Evolutionary conservation across 2,888 invertebrate genomes (phyloP).

Genomic region (Adela reaumurella): DNA sequence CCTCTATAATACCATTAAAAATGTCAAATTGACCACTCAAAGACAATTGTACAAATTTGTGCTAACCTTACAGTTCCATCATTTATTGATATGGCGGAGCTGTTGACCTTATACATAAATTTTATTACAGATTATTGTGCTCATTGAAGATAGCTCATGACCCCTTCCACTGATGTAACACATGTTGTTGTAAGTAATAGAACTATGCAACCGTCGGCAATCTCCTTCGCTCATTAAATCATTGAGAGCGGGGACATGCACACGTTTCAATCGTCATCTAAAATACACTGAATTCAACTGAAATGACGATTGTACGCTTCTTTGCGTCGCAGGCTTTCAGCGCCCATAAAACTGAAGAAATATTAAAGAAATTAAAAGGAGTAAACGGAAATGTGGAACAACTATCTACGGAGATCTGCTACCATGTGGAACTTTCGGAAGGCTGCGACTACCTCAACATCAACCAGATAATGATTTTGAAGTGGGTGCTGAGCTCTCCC

Average conservation of each 20-base stretch:
- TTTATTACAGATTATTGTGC: constrained; percentile 31
- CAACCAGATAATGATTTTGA: constrained; percentile 61
- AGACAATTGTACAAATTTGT: too few species aligned
- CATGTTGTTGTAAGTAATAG: constrained; percentile 16
- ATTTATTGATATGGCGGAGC: too few species aligned
- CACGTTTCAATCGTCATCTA: constrained; percentile 10
- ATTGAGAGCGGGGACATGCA: constrained; percentile 1
- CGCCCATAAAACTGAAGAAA: constrained; percentile 55
- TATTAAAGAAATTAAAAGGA: constrained; percentile 50
- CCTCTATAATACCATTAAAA: too few species aligned
- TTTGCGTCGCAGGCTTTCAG: constrained; percentile 61
- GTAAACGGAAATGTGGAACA: constrained; percentile 42
- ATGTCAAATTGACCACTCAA: too few species aligned
- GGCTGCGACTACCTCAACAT: constrained; percentile 47
- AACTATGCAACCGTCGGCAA: constrained; percentile 11
- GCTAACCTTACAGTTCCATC: too few species aligned
- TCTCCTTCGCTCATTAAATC: background rate
- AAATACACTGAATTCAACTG: constrained; percentile 11
- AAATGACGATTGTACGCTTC: constrained; percentile 58
- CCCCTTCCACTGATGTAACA: constrained; percentile 50
- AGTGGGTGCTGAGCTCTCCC: constrained; percentile 77
- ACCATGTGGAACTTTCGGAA: constrained; percentile 65
- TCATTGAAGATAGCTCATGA: constrained; percentile 27
- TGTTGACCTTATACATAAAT: too few species aligned
- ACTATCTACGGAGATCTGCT: constrained; percentile 74